Evolutionary conservation across 2,888 invertebrate species (phyloP).

Genomic region (Tipula vernalis): DNA sequence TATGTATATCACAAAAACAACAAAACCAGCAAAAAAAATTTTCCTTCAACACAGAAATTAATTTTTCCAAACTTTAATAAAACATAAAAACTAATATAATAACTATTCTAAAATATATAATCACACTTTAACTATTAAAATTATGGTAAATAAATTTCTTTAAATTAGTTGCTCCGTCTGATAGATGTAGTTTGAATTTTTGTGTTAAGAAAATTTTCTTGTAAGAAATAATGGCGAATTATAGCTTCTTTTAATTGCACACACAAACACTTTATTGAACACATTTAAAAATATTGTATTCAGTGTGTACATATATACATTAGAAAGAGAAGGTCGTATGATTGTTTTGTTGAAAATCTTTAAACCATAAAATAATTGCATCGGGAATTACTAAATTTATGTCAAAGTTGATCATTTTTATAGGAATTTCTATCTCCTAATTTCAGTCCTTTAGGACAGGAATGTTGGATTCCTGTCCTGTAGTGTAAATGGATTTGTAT

Average conservation of each 20-base stretch:
- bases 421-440: no score
- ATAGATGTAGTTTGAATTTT: neutral
- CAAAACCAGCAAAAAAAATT: neutral
- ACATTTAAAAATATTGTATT: neutral
- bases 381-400: neutral
- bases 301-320: neutral
- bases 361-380: neutral
- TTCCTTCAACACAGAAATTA: neutral
- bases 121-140: neutral
- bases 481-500: no score
- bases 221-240: constrained; percentile 10
- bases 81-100: neutral
- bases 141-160: neutral
- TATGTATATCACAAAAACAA: neutral
- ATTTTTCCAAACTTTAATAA: neutral
- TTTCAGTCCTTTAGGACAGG: no score
- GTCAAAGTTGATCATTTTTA: neutral
- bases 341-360: neutral
- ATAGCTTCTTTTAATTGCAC: neutral
- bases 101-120: neutral
- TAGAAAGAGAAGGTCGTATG: neutral
- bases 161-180: neutral
- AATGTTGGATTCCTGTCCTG: neutral
- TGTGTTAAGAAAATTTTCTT: constrained; percentile 8
- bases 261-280: neutral